Evolutionary conservation across 2,797 vertebrate genomes (phyloP).

Genomic region (Xenops minutus): DNA sequence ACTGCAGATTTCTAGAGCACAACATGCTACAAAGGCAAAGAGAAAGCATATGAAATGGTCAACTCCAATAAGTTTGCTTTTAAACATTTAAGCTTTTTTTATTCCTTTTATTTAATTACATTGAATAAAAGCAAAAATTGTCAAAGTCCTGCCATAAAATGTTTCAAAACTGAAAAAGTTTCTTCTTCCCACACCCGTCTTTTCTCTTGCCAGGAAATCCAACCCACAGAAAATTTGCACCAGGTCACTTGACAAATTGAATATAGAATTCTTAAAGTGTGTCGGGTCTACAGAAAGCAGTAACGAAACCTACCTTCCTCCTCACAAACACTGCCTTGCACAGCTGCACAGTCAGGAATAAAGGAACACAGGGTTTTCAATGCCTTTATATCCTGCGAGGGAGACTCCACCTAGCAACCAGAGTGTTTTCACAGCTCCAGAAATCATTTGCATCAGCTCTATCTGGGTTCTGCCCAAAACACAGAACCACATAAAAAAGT

Average conservation of each 20-base stretch:
- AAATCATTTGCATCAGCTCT: conserved; percentile 29
- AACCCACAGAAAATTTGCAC: neutral
- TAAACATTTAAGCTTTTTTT: neutral
- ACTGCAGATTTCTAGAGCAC: neutral
- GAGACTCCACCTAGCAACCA: conserved; percentile 80
- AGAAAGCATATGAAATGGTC: neutral
- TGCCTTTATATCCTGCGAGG: conserved; percentile 62
- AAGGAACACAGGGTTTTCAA: neutral
- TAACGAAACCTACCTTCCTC: conserved; percentile 56
- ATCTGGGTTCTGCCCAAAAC: conserved; percentile 27
- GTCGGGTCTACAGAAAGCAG: neutral
- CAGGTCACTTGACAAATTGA: neutral
- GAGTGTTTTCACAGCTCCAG: conserved; percentile 35
- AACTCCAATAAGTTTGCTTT: neutral
- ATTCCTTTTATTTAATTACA: neutral
- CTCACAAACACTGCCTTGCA: neutral
- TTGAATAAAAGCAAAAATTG: neutral
- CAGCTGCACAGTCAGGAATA: neutral
- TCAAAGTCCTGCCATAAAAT: neutral
- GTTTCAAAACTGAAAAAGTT: neutral
- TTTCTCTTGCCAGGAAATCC: neutral
- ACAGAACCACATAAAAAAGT: conserved; percentile 29
- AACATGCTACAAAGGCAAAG: neutral
- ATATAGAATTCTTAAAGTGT: neutral
- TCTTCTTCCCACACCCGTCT: neutral